A percentile compares a stretch with the other conserved stretches of the same genome.
Evolutionary conservation across 2,113 vertebrate genomes (phyloP).

Genomic region (Myiozetetes cayanensis): DNA sequence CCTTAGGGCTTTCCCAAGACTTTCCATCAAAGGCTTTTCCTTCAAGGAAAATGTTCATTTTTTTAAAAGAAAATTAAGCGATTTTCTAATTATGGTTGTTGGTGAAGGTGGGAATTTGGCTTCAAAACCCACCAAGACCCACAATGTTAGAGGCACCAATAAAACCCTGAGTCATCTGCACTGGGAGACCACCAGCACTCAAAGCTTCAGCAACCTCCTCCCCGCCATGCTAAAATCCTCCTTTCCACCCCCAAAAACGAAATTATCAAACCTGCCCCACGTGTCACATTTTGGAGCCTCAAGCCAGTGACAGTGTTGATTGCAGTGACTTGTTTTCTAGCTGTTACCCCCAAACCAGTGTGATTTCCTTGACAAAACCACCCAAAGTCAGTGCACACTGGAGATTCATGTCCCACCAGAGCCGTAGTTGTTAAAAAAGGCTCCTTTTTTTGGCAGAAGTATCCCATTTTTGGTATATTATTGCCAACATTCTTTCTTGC

Average conservation of each 20-base stretch:
- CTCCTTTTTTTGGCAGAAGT: not conserved
- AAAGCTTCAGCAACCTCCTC: not conserved
- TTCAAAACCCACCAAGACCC: not conserved
- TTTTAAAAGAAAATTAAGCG: fast-evolving
- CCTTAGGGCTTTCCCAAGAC: not conserved
- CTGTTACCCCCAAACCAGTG: not conserved
- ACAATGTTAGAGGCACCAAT: not conserved
- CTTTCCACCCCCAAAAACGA: not conserved
- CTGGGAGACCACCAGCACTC: not conserved
- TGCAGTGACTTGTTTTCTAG: not conserved
- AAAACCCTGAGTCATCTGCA: not conserved
- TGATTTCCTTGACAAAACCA: not conserved
- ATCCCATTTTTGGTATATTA: not conserved
- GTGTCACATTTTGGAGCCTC: fast-evolving
- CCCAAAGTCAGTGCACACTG: not conserved
- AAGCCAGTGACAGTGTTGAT: not conserved
- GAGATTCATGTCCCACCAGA: not conserved
- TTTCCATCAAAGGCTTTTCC: not conserved
- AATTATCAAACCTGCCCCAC: not conserved
- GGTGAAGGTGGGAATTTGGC: not conserved
- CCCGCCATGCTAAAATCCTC: not conserved
- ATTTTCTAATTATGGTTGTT: not conserved
- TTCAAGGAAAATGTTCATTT: not conserved
- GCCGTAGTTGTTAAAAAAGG: not conserved
- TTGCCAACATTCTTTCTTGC: not conserved